These are phyloP conservation scores for Cerceris ruficornis DNA, from an alignment of 2,888 invertebrate species.

Conservation along the genomic window DNA sequence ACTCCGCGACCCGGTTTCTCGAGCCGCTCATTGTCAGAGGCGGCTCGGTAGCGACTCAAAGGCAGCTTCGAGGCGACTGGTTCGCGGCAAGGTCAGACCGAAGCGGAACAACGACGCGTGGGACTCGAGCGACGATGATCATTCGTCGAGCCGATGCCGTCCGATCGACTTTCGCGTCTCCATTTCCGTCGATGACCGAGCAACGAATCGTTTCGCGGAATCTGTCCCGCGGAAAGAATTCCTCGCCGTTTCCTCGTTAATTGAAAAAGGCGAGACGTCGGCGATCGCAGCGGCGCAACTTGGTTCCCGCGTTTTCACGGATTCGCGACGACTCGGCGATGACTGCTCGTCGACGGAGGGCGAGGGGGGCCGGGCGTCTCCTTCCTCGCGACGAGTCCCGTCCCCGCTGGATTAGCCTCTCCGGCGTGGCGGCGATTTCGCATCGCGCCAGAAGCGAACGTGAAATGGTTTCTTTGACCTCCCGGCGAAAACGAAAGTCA, in stretches of 20 bases:
- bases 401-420: too few relatives aligned
- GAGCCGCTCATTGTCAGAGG: background rate
- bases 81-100: too few relatives aligned
- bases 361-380: too few relatives aligned
- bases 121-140: too few relatives aligned
- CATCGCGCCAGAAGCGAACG: slow-evolving; percentile 16
- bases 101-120: too few relatives aligned
- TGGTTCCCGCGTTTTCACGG: background rate
- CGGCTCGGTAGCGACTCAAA: too few relatives aligned
- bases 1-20: slow-evolving; percentile 15
- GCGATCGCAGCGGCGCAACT: background rate
- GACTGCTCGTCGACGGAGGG: too few relatives aligned
- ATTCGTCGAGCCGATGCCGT: too few relatives aligned
- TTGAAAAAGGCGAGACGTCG: background rate
- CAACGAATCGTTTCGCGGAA: slow-evolving; percentile 5
- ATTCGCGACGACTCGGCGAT: too few relatives aligned
- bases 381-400: too few relatives aligned
- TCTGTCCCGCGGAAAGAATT: background rate
- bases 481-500: slow-evolving; percentile 71
- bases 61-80: too few relatives aligned
- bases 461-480: slow-evolving; percentile 64
- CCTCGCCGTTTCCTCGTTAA: background rate
- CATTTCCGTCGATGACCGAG: background rate
- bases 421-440: background rate
- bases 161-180: too few relatives aligned